Evolutionary conservation across 2,888 invertebrate species (phyloP), one percentile per base, ranked within the genome.

Genomic region (Hyles lineata): DNA sequence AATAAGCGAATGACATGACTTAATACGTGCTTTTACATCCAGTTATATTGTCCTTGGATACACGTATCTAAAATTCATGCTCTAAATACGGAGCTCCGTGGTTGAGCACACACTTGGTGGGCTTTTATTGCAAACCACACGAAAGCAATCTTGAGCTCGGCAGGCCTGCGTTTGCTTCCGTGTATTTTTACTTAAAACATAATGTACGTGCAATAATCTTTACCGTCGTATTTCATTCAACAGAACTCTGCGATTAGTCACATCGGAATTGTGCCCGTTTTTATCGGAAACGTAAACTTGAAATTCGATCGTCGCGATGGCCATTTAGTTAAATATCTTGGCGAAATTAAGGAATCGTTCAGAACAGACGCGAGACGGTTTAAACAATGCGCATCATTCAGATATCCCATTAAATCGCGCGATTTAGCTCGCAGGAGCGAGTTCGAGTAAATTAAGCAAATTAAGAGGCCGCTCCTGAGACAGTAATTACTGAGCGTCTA

Each of bases 401-500:
- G 89, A 92, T 90, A 89, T 89, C 87, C 92, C 90, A 92, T 92
- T 94, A 92, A 92, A 91, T 87, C 87, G 88, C 83, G 84, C 89
- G 91, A 92, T 92, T 92, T 91, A 91, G 89, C 89, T 87, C 85
- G 83, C 84, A 84, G 82, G 84, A 88, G 85, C 85, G 86, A 87
- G 87, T 85, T 88, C 83, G 89, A 89, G 90, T 89, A 91, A 92
- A 94, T 94, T 93, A 93, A 91, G 92, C 92, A 92, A 94, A 94
- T 94, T 92, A 93, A 92, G 93, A 92, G 87, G 84, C 84, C 83
- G 87, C 87, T 90, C 89, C 89, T 91, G 92, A 89, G 91, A 89
- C 89, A 89, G 92, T 92, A 92, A 93, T 94, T 93, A 92, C 89
- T 85, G 88, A 85, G 86, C 86, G 88, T 86, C 88, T 87, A 84